phyloP scores from a whole-genome alignment of 1,140 invertebrate genomes.

The Proales similis region DNA sequence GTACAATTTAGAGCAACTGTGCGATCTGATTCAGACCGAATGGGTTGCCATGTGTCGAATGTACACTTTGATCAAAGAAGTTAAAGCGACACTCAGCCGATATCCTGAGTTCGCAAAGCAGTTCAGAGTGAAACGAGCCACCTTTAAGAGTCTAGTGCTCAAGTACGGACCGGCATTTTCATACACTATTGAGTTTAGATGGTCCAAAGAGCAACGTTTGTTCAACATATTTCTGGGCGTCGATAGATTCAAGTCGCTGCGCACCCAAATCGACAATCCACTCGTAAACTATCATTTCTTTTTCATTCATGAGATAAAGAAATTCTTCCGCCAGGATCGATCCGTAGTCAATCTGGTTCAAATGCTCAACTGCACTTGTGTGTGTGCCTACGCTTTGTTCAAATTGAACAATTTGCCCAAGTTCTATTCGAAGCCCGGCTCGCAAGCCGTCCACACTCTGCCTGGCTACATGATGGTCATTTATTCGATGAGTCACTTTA shows the following conservation, averaged over 20 bases:
- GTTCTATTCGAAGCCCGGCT: conserved; percentile 6
- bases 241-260: not conserved
- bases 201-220: conserved; percentile 2
- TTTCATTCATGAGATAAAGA: conserved; percentile 24
- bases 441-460: not conserved
- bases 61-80: conserved; percentile 3
- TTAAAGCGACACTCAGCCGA: not conserved
- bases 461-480: conserved; percentile 25
- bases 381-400: not conserved
- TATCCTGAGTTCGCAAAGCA: conserved; percentile 3
- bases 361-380: conserved; percentile 2
- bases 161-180: conserved; percentile 9
- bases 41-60: conserved; percentile 29
- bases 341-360: conserved; percentile 14
- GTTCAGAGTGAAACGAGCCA: conserved; percentile 3
- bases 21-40: conserved; percentile 8
- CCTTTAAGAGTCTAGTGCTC: conserved; percentile 2
- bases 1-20: conserved; percentile 16
- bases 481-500: conserved; percentile 12
- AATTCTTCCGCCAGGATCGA: conserved; percentile 1
- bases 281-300: conserved; percentile 9
- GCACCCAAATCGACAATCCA: not conserved
- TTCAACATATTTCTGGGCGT: conserved; percentile 30
- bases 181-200: conserved; percentile 16
- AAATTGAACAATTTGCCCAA: conserved; percentile 31